phyloP scores from a whole-genome alignment of 2,113 vertebrate genomes.

The Archilochus colubris region DNA sequence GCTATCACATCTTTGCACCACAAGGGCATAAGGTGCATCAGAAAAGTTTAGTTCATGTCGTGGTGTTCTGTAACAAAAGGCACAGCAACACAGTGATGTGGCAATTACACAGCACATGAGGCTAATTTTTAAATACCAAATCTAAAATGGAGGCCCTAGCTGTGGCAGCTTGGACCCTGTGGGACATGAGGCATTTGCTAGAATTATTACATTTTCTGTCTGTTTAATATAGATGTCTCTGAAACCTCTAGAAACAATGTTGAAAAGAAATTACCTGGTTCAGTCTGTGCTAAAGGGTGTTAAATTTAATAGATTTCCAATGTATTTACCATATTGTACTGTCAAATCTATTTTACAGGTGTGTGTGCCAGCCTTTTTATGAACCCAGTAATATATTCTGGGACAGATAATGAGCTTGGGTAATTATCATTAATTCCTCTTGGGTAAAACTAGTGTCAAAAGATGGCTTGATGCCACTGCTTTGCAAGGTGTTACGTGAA shows the following conservation, averaged over 20 bases:
- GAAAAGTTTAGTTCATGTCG: neutral
- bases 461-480: conserved; percentile 30
- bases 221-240: neutral
- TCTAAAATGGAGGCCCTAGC: neutral
- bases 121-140: neutral
- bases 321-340: neutral
- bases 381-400: conserved; percentile 17
- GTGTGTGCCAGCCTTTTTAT: conserved; percentile 7
- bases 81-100: neutral
- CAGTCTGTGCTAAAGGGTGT: neutral
- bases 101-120: neutral
- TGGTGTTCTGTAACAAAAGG: neutral
- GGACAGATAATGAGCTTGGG: neutral
- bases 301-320: conserved; percentile 30
- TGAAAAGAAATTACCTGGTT: conserved; percentile 25
- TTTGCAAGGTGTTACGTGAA: conserved; percentile 39
- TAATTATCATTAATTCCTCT: conserved; percentile 46
- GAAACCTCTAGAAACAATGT: neutral
- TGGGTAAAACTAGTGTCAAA: conserved; percentile 32
- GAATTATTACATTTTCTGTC: neutral
- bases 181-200: neutral
- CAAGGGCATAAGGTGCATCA: neutral
- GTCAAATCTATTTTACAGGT: conserved; percentile 42
- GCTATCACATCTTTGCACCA: neutral
- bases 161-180: neutral